Conservation (phyloP, 2,888 invertebrate genomes). For the Torymus tubicola region DNA sequence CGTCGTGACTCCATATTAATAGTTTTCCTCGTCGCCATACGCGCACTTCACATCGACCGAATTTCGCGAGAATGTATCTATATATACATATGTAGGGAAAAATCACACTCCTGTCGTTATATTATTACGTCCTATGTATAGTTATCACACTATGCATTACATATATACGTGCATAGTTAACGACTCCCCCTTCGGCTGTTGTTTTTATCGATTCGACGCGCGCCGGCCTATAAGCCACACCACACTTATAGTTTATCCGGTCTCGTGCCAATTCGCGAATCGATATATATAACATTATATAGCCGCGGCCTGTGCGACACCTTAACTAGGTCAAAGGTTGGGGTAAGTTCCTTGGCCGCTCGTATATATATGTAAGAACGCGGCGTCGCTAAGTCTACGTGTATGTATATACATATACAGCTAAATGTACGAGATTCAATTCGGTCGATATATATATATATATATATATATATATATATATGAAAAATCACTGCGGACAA, state of each 20-base stretch:
- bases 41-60: no score
- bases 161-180: no score
- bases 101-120: no score
- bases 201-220: neutral
- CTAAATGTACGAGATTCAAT: no score
- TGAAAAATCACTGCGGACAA: no score
- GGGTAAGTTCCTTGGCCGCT: conserved; percentile 39
- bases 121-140: no score
- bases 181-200: neutral
- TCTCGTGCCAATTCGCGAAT: conserved; percentile 64
- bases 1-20: conserved; percentile 15
- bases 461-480: no score
- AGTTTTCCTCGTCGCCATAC: neutral
- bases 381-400: neutral
- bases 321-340: conserved; percentile 66
- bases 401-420: no score
- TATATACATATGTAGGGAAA: no score
- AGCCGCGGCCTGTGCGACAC: conserved; percentile 57
- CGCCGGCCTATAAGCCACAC: neutral
- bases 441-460: no score
- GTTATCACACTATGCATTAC: no score
- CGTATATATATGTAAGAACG: neutral
- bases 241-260: conserved; percentile 11
- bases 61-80: no score
- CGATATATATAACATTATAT: conserved; percentile 59